Conservation (phyloP, 2,113 vertebrate species). For the Microcebus murinus region DNA sequence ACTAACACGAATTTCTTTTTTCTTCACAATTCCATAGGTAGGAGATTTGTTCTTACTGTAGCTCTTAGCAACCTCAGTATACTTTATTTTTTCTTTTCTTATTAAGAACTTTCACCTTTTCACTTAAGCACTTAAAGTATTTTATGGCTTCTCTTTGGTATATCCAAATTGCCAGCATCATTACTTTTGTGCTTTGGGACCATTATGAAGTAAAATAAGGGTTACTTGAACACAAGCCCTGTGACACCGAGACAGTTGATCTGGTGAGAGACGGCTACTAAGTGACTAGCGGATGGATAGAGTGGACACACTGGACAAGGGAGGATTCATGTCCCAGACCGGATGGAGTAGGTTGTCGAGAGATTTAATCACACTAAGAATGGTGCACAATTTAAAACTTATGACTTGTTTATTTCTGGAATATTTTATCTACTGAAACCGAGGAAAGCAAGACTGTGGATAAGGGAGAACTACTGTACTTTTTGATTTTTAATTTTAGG, state of each 20-base stretch:
- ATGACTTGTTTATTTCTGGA: background rate
- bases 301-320: background rate
- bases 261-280: background rate
- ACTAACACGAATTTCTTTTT: background rate
- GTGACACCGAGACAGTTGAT: background rate
- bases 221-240: background rate
- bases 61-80: background rate
- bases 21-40: background rate
- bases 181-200: background rate
- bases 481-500: background rate
- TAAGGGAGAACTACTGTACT: background rate
- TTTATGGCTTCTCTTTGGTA: background rate
- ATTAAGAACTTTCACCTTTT: background rate
- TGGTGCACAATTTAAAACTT: background rate
- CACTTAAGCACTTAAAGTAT: background rate
- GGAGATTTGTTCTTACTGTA: background rate
- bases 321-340: background rate
- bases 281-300: background rate
- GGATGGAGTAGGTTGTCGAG: background rate
- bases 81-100: background rate
- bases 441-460: background rate
- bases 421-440: background rate
- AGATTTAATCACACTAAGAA: background rate
- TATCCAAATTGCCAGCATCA: background rate
- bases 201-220: background rate